Conservation (phyloP, 2,113 vertebrate genomes). For the Erythrolamprus reginae region DNA sequence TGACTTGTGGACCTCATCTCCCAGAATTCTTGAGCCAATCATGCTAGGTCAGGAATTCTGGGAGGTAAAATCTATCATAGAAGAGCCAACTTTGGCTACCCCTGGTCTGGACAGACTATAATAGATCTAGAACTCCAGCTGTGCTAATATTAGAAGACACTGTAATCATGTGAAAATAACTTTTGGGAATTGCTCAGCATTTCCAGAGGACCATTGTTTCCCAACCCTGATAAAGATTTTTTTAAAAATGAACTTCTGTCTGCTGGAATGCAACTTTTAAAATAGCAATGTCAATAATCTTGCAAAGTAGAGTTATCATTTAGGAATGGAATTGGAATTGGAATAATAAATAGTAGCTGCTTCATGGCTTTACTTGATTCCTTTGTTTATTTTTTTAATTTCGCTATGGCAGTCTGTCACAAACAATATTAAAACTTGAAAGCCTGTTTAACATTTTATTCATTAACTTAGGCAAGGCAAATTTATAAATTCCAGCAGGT, state of each 20-base stretch:
- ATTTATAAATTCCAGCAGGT: not conserved
- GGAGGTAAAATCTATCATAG: no score
- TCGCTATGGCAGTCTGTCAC: not conserved
- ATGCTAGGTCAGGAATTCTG: no score
- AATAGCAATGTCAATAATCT: not conserved
- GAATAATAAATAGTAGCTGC: not conserved
- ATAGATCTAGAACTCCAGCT: constrained; percentile 84
- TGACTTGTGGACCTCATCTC: no score
- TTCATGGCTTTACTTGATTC: not conserved
- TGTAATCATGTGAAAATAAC: not conserved
- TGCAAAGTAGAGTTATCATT: not conserved
- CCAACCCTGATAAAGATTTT: not conserved
- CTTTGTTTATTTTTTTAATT: not conserved
- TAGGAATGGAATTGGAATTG: not conserved
- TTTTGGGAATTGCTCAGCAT: not conserved
- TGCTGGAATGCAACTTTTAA: not conserved
- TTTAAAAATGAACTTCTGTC: not conserved
- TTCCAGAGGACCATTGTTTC: not conserved
- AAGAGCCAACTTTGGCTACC: no score
- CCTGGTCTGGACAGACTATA: constrained; percentile 83
- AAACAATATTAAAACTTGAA: not conserved
- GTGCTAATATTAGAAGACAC: constrained; percentile 93
- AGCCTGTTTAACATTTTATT: not conserved
- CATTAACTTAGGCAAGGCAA: not conserved
- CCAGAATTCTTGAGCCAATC: no score